Base-by-base conservation (phyloP, 2,113 vertebrate genomes). In the Myiopsitta monachus region DNA sequence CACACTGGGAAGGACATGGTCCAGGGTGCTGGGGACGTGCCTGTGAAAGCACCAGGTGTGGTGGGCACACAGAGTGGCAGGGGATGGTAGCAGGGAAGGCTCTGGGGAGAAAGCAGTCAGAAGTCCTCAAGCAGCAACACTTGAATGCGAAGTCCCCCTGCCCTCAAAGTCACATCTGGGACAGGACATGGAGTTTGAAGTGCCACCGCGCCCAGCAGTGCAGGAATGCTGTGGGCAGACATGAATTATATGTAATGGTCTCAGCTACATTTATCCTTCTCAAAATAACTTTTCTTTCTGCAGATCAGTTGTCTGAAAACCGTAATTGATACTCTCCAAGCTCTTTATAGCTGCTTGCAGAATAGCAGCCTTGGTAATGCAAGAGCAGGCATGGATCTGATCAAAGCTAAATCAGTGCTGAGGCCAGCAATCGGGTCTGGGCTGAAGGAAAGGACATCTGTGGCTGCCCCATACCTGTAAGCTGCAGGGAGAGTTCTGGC, bases 251-350 rank as follows among this genome's bases (percentile, higher is more conserved):
- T 87, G 46, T 64, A 70, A 82, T 81, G 19, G 46, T 72, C 89
- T 94, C 12, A 1, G 77, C 89, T 89, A 67, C 88, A 84, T 95
- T 95, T 92, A 91, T 66, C 77, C 74, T 75, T 78, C 94, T 87
- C 8, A 3, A 92, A 96, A 97, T 95, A 96, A 57, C 88, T 92
- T 84, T 28, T 47, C 77, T 68, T 94, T 92, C 91, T 94, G 83
- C 81, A 89, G 83, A 61, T 82, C 69, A 72, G 83, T 89, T 94
- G 69, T 92, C 84, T 84, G 81, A 87, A 96, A 95, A 72, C 96
- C 95, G 73, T 88, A 95, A 96, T 95, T 95, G 89, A 82, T 76
- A 55, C 80, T 64, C 66, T 79, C 38, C 1, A 3, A 78, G 23
- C 66, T 66, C 89, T 92, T 94, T 92, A 38, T 84, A 91, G 83